Evolutionary conservation across 2,113 vertebrate species (phyloP), one percentile per base, ranked within the genome.

Genomic region (Ancistrus triradiatus): DNA sequence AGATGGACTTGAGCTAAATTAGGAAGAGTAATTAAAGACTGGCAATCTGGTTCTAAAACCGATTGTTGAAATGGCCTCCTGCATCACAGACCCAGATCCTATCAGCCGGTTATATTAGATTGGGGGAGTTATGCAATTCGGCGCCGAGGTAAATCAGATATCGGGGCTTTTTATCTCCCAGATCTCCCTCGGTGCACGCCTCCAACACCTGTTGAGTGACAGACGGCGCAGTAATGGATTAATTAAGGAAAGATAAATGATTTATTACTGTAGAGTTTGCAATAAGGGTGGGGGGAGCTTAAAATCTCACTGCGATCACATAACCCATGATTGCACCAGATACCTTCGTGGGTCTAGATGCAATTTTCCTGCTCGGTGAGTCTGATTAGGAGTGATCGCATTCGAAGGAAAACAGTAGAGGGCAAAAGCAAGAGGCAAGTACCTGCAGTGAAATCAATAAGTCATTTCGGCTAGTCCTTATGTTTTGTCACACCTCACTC

Each of bases 361-460:
- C 43, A 42, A 59, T 68, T 63, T 63, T 75, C 60, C 58, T 43
- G 44, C 53, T 56, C 42, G 19, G 24, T 44, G 48, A 68, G 69
- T 47, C 59, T 60, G 64, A 68, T 71, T 68, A 70, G 59, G 63
- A 71, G 58, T 64, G 56, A 75, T 71, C 68, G 44, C 47, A 75
- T 71, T 65, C 68, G 59, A 68, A 59, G 46, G 72, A 62, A 66
- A 69, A 62, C 38, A 48, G 63, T 70, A 59, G 40, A 58, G 51
- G 22, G 61, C 50, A 62, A 68, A 47, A 55, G 42, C 57, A 51
- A 43, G 47, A 47, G 52, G 37, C 63, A 42, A 75, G 44, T 31
- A 64, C 63, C 64, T 38, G 59, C 58, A 52, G 35, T 68, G 73
- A 75, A 68, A 75, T 75, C 73, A 68, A 75, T 75, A 75, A 71